Base-by-base conservation (phyloP, 2,797 vertebrate species). In the Sebastes cheni region DNA sequence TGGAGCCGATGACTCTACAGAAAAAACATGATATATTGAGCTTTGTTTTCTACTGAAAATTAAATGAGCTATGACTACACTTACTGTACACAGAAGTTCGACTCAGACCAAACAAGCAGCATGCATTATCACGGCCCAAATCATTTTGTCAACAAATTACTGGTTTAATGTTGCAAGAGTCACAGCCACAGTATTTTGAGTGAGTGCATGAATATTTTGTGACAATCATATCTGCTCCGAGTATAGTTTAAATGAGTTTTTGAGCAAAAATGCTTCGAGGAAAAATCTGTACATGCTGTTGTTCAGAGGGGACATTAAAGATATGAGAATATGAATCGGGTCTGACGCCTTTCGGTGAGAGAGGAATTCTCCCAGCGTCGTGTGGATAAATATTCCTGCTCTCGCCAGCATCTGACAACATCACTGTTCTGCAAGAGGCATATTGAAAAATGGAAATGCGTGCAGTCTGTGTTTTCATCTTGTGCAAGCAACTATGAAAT, bases 41-140 rank as follows among this genome's bases (percentile, higher is more conserved):
- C 42, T 70, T 83, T 83, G 67, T 86, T 92, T 86, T 78, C 81
- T 79, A 72, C 88, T 84, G 29, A 64, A 75, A 82, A 86, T 89
- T 73, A 77, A 93, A 87, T 82, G 82, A 88, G 82, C 79, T 86
- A 73, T 90, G 89, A 81, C 80, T 84, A 61, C 75, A 73, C 55
- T 80, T 82, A 88, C 73, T 88, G 75, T 89, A 80, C 64, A 81
- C 65, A 80, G 70, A 89, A 58, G 22, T 64, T 50, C 68, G 60
- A 68, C 70, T 80, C 72, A 77, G 82, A 70, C 71, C 75, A 84
- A 86, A 84, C 62, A 70, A 70, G 50, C 80, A 85, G 78, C 79
- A 70, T 80, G 70, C 52, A 81, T 82, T 85, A 88, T 59, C 73
- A 83, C 79, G 82, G 81, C 70, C 60, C 55, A 85, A 67, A 88